Evolutionary conservation across 1,140 invertebrate species (phyloP), one percentile per base, ranked within the genome.

Genomic region (Himalopsyche phryganea): DNA sequence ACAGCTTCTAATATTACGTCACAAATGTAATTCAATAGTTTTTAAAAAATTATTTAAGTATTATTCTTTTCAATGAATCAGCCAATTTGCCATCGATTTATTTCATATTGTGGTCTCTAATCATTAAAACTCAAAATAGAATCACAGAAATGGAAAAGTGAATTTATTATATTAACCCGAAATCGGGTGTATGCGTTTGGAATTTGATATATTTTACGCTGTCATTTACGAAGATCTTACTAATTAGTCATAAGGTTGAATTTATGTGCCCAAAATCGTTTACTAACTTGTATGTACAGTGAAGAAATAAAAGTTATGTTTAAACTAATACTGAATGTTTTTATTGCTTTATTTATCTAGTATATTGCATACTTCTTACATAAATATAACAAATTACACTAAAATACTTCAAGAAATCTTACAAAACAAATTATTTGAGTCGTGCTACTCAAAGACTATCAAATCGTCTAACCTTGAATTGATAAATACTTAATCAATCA

Each of bases 201-300:
- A 45, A 49, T 54, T 32, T 46, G 53, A 40, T 57, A 20, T 50
- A 40, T 50, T 57, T 51, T 54, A 56, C 48, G 50, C 6, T 35
- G 14, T 60, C 44, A 60, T 48, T 52, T 60, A 40, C 53, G 45
- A 59, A 63, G 40, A 57, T 63, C 23, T 54, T 52, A 63, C 47
- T 60, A 60, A 63, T 63, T 63, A 63, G 57, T 23, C 36, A 44
- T 76, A 76, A 77, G 74, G 70, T 74, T 71, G 23, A 71, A 74
- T 74, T 60, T 72, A 78, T 77, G 73, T 77, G 74, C 75, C 75
- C 73, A 77, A 75, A 28, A 77, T 75, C 73, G 70, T 77, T 75
- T 77, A 77, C 75, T 78, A 78, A 78, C 76, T 76, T 71, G 73
- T 75, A 75, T 78, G 75, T 78, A 78, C 76, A 78, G 76, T 74